Percentiles rank a stretch among this genome's conserved stretches.
Evolutionary conservation across 2,888 invertebrate species (phyloP).

Genomic region (Agrotis segetum): DNA sequence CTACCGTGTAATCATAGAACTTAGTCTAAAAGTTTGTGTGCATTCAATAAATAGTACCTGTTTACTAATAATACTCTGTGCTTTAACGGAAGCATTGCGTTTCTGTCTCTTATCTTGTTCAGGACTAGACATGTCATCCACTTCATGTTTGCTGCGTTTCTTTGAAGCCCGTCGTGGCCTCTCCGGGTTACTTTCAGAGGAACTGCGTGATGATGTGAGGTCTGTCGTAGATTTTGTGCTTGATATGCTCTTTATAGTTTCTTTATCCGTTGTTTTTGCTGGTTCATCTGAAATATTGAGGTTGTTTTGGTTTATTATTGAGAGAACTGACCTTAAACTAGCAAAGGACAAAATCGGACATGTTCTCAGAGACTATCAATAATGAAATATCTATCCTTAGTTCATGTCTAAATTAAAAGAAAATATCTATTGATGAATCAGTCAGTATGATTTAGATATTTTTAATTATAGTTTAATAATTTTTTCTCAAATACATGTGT

Average conservation of each 20-base stretch:
- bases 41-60: slow-evolving; percentile 73
- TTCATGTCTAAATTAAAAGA: not conserved
- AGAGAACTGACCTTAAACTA: not conserved
- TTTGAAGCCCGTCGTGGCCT: slow-evolving; percentile 71
- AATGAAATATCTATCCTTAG: too few relatives aligned
- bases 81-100: slow-evolving; percentile 85
- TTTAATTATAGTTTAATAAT: too few relatives aligned
- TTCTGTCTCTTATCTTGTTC: slow-evolving; percentile 85
- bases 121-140: slow-evolving; percentile 83
- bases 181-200: slow-evolving; percentile 67
- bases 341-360: not conserved
- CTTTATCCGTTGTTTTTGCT: slow-evolving; percentile 63
- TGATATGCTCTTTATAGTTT: slow-evolving; percentile 50
- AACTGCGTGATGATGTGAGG: slow-evolving; percentile 58
- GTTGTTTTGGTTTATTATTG: not conserved
- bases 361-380: not conserved
- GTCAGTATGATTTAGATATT: not conserved
- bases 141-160: slow-evolving; percentile 85
- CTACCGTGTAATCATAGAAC: too few relatives aligned
- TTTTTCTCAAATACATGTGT: too few relatives aligned
- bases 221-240: slow-evolving; percentile 54
- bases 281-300: slow-evolving; percentile 72
- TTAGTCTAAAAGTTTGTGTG: not conserved
- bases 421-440: not conserved
- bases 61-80: slow-evolving; percentile 84